Evolutionary conservation across 2,888 invertebrate species (phyloP), one percentile per base, ranked within the genome.

Genomic region (Athalia rosae): DNA sequence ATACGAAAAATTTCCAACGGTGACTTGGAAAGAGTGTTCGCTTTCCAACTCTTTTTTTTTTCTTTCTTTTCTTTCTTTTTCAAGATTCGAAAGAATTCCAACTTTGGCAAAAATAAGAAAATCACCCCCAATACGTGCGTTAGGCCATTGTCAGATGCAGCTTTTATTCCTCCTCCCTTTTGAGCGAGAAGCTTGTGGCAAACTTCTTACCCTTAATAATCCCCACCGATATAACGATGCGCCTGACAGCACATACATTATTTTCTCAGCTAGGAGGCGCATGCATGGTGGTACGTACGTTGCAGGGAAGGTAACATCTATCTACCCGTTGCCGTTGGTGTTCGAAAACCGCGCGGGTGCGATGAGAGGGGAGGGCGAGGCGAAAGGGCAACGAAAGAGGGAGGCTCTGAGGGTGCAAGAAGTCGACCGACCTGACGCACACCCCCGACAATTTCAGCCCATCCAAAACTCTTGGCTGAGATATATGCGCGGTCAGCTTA

Each of bases 241-340:
- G 79, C 84, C 84, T 84, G 84, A 84, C 84, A 83, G 84, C 83
- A 81, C 84, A 84, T 84, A 84, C 82, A 84, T 84, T 84, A 84
- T 71, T 71, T 71, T 71, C 58, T n/a, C n/a, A 13, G 56, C 13
- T 71, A 76, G 13, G 45, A 64, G 6, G 59, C 50, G 73, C 13
- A 58, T n/a, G 4, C 11, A 28, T 47, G 41, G 7, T 47, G 76
- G 76, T 28, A 15, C n/a, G n/a, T n/a, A n/a, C n/a, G 28, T 28
- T 28, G 28, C 28, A 28, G 28, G 28, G 28, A n/a, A n/a, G n/a
- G n/a, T n/a, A n/a, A n/a, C n/a, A n/a, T n/a, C n/a, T n/a, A n/a
- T n/a, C n/a, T n/a, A n/a, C n/a, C n/a, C n/a, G n/a, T n/a, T n/a
- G n/a, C n/a, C n/a, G n/a, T 28, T 28, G 28, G 28, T 28, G 28